Evolutionary conservation across 2,797 vertebrate genomes (phyloP), one percentile per base, ranked within the genome.

Genomic region (Amniataba percoides): DNA sequence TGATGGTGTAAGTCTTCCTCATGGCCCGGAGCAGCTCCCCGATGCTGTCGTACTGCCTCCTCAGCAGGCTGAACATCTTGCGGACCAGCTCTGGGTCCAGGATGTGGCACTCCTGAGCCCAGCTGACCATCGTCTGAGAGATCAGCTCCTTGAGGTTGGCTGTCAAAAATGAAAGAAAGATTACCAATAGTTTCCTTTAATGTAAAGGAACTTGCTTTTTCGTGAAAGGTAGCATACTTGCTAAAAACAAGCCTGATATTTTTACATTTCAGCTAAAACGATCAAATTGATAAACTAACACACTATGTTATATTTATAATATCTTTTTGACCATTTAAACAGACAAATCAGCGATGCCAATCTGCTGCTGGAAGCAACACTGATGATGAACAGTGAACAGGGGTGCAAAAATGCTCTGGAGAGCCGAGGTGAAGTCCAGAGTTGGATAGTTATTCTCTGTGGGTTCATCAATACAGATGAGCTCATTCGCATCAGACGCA

Each of bases 21-120:
- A 99, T 96, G 9, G 98, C 97, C 5, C 95, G 94, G 14, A 99
- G 95, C 2, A 99, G 95, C 92, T 99, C 98, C 12, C 98, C 98
- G 7, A 99, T 97, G 92, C 97, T 97, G 94, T 99, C 98, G 2
- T 99, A 99, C 34, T 99, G 98, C 55, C 98, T 92, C 15, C 96
- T 95, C 73, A 99, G 96, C n/a, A 99, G 95, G 83, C 93, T 97
- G 93, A 99, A 99, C 98, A 99, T 99, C 83, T 97, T 96, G 3
- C 97, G 95, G 77, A 99, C 97, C 81, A 99, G 95, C 82, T 97
- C 96, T 0, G 98, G 95, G 48, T 99, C 97, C 88, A 98, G 97
- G 81, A 99, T 96, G 90, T 97, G 96, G 84, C 96, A 96, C 89
- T 99, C 98, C 83, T 99, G 98, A 27, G 98, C 97, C 98, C 98